Percentiles rank a stretch among this genome's conserved stretches.
Conservation (phyloP, 2,113 vertebrate genomes). For the Pangasianodon hypophthalmus region DNA sequence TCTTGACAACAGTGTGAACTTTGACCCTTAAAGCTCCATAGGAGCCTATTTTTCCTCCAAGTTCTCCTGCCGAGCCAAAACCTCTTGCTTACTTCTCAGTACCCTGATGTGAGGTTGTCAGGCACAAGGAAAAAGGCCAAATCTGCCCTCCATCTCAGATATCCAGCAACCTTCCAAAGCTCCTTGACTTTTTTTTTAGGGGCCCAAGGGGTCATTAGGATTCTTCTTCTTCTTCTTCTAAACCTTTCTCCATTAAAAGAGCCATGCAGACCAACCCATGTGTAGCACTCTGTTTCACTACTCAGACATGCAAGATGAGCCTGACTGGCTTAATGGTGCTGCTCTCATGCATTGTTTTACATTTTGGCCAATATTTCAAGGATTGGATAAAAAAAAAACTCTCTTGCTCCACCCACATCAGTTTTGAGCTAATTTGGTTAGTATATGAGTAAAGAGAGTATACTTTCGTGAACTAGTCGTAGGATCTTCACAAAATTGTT, state of each 20-base stretch:
- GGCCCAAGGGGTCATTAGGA: not conserved
- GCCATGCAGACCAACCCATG: not conserved
- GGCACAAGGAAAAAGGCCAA: constrained; percentile 34
- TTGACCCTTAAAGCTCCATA: constrained; percentile 73
- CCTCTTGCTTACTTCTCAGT: constrained; percentile 69
- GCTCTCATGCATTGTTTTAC: not conserved
- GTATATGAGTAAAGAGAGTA: too few relatives aligned
- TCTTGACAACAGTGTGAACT: constrained; percentile 76
- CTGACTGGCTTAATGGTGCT: not conserved
- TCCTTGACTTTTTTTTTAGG: not conserved
- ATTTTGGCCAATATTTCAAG: not conserved
- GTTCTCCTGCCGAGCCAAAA: constrained; percentile 73
- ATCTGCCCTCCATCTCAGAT: not conserved
- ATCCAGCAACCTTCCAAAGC: constrained; percentile 11
- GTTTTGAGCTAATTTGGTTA: not conserved
- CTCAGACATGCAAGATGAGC: not conserved
- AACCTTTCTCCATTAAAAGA: not conserved
- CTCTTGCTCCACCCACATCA: not conserved
- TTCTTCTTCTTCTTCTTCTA: not conserved
- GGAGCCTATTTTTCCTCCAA: constrained; percentile 68
- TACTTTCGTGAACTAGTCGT: not conserved
- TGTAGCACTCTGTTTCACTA: not conserved
- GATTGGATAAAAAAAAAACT: not conserved
- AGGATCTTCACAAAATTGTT: not conserved
- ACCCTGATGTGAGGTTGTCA: constrained; percentile 56